Evolutionary conservation across 64 coral and sea anemone genomes (phyloP).

Genomic region (Stichodactyla helianthus): DNA sequence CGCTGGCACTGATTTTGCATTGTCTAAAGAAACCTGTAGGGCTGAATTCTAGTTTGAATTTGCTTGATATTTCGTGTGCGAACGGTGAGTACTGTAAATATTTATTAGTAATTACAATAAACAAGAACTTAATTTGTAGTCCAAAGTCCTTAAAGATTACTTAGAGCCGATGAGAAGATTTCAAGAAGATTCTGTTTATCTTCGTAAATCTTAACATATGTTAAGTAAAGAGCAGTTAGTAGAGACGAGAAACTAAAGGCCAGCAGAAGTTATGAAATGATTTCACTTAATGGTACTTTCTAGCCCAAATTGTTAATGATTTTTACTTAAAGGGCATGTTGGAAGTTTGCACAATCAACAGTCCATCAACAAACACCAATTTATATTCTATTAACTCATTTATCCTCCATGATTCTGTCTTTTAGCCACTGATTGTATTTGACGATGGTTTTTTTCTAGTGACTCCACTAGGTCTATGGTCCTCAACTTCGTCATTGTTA

Average conservation of each 20-base stretch:
- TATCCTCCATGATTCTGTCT: not conserved
- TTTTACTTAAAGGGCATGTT: not conserved
- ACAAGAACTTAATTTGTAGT: not conserved
- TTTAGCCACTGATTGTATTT: not conserved
- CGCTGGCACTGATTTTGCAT: not conserved
- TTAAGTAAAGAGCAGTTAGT: not conserved
- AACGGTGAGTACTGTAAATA: not conserved
- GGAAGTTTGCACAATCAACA: not conserved
- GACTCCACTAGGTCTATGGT: not conserved
- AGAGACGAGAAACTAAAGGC: not conserved
- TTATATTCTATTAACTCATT: constrained; percentile 4
- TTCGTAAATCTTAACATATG: not conserved
- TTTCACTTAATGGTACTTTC: not conserved
- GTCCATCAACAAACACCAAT: not conserved
- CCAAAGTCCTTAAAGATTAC: not conserved
- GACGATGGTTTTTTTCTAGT: not conserved
- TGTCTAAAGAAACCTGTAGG: not conserved
- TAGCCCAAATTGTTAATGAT: not conserved
- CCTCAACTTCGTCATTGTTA: not conserved
- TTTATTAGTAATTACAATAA: not conserved
- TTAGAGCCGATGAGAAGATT: not conserved
- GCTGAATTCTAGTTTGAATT: not conserved
- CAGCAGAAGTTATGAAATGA: not conserved
- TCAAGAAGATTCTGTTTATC: not conserved
- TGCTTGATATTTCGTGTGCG: not conserved